These are phyloP conservation scores for Zalophus californianus DNA, from an alignment of 2,797 vertebrate genomes.

Conservation along the genomic window DNA sequence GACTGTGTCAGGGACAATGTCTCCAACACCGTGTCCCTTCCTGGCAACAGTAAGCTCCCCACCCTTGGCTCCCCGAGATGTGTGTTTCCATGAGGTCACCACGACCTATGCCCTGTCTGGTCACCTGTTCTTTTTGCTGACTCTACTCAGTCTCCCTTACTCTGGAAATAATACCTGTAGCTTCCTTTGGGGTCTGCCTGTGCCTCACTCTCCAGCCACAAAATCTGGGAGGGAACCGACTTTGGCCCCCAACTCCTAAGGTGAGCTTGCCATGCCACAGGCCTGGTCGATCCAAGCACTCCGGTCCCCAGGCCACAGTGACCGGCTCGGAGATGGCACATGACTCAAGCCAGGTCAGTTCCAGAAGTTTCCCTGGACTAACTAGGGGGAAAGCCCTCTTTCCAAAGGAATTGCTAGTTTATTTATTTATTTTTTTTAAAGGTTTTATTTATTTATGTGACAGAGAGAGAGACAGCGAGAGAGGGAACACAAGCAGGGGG, in stretches of 20 bases:
- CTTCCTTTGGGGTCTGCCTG: not conserved
- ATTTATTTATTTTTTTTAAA: not conserved
- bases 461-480: no score
- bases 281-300: not conserved
- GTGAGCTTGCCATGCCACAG: not conserved
- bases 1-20: not conserved
- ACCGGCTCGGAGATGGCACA: not conserved
- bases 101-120: not conserved
- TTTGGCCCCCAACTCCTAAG: not conserved
- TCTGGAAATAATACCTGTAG: not conserved
- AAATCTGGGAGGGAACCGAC: not conserved
- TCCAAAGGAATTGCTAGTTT: not conserved
- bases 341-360: not conserved
- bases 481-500: no score
- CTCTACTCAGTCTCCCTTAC: not conserved
- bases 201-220: not conserved
- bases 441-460: no score
- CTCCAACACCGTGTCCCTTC: not conserved
- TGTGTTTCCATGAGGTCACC: not conserved
- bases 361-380: not conserved
- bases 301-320: not conserved
- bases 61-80: rapidly evolving
- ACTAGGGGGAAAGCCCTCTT: not conserved
- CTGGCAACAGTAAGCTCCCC: rapidly evolving
- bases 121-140: not conserved